Evolutionary conservation across 92 coral and sea anemone species (phyloP), one percentile per base, ranked within the genome.

Genomic region (Zoanthus gigantus): DNA sequence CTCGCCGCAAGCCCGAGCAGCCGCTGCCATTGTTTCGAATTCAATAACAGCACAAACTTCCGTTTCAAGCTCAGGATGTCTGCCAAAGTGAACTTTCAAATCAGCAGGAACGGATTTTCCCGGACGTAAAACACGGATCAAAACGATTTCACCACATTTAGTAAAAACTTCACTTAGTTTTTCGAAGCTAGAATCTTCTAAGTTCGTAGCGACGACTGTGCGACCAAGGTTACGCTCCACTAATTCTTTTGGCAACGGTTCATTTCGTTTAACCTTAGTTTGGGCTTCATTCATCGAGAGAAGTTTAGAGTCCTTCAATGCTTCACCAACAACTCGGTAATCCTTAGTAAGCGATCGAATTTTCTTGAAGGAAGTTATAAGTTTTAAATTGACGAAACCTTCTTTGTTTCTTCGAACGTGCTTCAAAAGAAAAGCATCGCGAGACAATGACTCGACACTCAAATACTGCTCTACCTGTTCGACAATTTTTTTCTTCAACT

Each of bases 1-100:
- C 85, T 95, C 99, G 68, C 97, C 91, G 72, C 99, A 97, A 4
- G 99, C 99, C 15, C 99, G 91, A 52, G 99, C 99, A 0, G 99
- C 96, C 0, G 99, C 99, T 42, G 99, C 99, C 99, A 97, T 97
- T 60, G 99, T 97, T 86, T 97, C 99, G 60, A 97, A 97, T 68
- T 94, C 99, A 37, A 97, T 88, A 50, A 97, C 94, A 12, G 99
- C 98, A 74, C 96, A 95, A 0, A 94, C 89, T 85, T 95, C 98
- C 17, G 87, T 90, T 71, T 90, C 90, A 10, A 96, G 92, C 67
- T 96, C 99, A 18, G 97, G 96, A 60, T 92, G 89, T 54, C 90
- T 95, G 37, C 94, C 45, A 76, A 95, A 86, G 66, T 92, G 89
- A 6, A 81, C 78, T 87, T 95, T 97, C 23, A 96, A 87, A 77